Conservation (phyloP, 2,797 vertebrate genomes). For the Cottoperca gobio region DNA sequence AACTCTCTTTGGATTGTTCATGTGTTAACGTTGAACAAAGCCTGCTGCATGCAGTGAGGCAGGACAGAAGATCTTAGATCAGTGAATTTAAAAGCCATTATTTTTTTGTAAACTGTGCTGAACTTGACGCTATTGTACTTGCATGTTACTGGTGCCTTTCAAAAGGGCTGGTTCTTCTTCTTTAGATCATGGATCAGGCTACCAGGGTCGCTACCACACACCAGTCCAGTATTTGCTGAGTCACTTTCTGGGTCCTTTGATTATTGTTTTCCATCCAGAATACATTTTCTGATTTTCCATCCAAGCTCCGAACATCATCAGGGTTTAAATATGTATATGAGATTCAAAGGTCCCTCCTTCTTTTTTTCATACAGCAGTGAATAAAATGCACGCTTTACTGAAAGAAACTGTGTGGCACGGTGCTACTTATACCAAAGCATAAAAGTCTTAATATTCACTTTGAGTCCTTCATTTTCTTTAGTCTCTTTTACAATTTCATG, state of each 20-base stretch:
- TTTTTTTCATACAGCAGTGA: conserved; percentile 63
- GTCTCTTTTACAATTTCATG: conserved; percentile 63
- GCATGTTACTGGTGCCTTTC: conserved; percentile 56
- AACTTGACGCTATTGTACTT: conserved; percentile 63
- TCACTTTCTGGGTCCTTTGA: conserved; percentile 40
- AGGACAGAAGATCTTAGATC: conserved; percentile 4
- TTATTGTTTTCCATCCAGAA: conserved; percentile 40
- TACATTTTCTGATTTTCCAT: conserved; percentile 34
- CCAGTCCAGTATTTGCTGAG: conserved; percentile 66
- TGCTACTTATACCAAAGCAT: conserved; percentile 76
- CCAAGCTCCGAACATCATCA: conserved; percentile 46
- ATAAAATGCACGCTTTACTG: conserved; percentile 71
- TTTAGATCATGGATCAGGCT: conserved; percentile 35
- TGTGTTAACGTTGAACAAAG: conserved; percentile 2
- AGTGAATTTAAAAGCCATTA: conserved; percentile 68
- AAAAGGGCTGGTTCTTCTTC: conserved; percentile 16
- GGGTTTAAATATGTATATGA: conserved; percentile 61
- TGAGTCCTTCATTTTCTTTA: conserved; percentile 52
- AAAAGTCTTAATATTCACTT: conserved; percentile 35
- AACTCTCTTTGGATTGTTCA: not conserved
- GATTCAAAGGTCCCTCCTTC: conserved; percentile 42
- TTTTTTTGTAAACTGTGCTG: conserved; percentile 66
- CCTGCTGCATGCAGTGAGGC: conserved; percentile 24
- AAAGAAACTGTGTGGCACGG: conserved; percentile 73
- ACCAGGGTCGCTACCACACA: conserved; percentile 43